Base-by-base conservation (phyloP, 2,113 vertebrate genomes). In the Myodes glareolus region DNA sequence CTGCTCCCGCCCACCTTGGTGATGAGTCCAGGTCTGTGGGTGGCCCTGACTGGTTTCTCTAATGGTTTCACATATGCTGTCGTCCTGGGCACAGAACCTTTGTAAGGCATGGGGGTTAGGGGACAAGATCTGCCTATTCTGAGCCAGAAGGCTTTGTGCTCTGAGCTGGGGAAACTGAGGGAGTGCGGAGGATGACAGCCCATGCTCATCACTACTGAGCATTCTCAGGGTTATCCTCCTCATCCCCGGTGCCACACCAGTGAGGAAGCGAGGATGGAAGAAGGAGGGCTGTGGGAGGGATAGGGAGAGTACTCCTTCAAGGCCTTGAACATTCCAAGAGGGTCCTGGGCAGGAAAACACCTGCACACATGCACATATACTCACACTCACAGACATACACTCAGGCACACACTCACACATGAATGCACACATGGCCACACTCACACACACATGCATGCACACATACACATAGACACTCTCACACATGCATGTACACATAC, bases 151-250 rank as follows among this genome's bases (percentile, higher is more conserved):
- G 25, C 5, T 3, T 39, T 39, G 77, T 52, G 47, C 39, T 17
- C 21, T 81, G 50, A 84, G 39, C 7, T 14, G 2, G 0, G 42
- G 73, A 73, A 90, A 77, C 70, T 13, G 50, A 84, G 52, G 52
- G 36, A 1, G 50, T 2, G 2, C 8, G 7, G 47, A 39, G 58
- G 45, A 7, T 12, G 70, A 2, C 5, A 6, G 29, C 33, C 31
- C 3, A 2, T 0, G 13, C 4, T 33, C 11, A 21, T n/a, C 11
- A 16, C 55, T 50, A 14, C 29, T 7, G 1, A 0, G 3, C 14
- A 8, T 17, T 63, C 1, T 11, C 1, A 10, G 61, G 12, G 23
- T 31, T 33, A 9, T 13, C 11, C 1, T 5, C 21, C 31, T 36
- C 31, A 21, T 10, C 58, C 58, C 58, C 1, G 10, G 19, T 7